Evolutionary conservation across 2,888 invertebrate species (phyloP).

Genomic region (Neuroscelio doddi): DNA sequence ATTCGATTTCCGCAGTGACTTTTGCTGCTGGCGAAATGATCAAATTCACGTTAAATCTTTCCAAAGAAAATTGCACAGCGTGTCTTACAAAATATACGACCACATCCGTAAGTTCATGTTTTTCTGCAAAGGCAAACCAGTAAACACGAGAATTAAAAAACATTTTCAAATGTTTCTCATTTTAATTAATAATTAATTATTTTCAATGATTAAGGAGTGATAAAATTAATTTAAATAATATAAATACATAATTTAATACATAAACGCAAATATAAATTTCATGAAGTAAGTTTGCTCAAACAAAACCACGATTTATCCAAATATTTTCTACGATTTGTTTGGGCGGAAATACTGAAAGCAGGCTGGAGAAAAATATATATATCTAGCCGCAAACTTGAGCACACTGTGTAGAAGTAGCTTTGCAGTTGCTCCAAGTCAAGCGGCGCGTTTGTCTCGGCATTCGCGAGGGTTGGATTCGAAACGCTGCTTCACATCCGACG

Average conservation of each 20-base stretch:
- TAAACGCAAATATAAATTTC: too few relatives aligned
- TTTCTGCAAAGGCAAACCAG: too few relatives aligned
- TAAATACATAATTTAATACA: too few relatives aligned
- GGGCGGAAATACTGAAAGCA: conserved; percentile 32
- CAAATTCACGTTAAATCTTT: too few relatives aligned
- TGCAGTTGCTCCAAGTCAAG: conserved; percentile 12
- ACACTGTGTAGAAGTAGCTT: conserved; percentile 1
- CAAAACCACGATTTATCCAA: conserved; percentile 25
- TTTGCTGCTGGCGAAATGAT: conserved; percentile 3
- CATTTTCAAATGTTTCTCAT: too few relatives aligned
- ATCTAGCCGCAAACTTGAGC: conserved; percentile 5
- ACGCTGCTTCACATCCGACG: conserved; percentile 6
- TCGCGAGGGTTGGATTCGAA: neutral
- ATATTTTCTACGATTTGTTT: conserved; percentile 33
- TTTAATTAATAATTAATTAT: too few relatives aligned
- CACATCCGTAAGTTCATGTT: too few relatives aligned
- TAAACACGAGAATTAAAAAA: too few relatives aligned
- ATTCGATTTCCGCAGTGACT: conserved; percentile 1
- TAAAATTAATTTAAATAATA: too few relatives aligned
- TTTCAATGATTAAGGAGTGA: too few relatives aligned
- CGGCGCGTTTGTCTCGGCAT: neutral
- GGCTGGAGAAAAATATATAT: neutral
- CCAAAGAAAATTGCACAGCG: too few relatives aligned
- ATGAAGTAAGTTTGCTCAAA: conserved; percentile 28
- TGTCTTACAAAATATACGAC: too few relatives aligned